A percentile compares a stretch with the other conserved stretches of the same genome.
These are phyloP conservation scores for Phengaris alcon DNA, from an alignment of 2,888 invertebrate species.

Conservation along the genomic window DNA sequence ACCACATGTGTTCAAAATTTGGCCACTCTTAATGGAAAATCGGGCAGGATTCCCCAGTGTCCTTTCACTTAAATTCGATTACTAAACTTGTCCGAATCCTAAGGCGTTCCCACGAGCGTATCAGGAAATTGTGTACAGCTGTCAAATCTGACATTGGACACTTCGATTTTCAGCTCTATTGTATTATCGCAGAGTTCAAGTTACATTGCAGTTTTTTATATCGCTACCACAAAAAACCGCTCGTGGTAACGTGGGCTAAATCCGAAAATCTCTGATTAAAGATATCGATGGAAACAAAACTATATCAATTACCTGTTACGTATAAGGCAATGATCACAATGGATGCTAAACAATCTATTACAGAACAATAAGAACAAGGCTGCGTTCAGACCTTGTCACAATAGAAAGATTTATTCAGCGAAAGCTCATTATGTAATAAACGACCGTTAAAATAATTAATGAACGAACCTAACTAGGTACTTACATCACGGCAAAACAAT, in stretches of 20 bases:
- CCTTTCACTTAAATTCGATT: not conserved
- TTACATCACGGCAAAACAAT: constrained; percentile 55
- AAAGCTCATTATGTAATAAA: constrained; percentile 70
- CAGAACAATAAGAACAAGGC: constrained; percentile 53
- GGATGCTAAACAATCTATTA: constrained; percentile 40
- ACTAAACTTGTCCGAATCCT: not conserved
- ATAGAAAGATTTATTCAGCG: constrained; percentile 68
- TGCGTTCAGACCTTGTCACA: constrained; percentile 63
- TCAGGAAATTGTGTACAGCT: no score
- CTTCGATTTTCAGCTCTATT: no score
- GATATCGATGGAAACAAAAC: constrained; percentile 29
- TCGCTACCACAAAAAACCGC: no score
- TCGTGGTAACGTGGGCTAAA: not conserved
- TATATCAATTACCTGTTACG: constrained; percentile 38
- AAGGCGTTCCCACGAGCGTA: no score
- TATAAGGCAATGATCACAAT: constrained; percentile 38
- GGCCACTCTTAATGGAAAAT: no score
- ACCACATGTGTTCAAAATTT: no score
- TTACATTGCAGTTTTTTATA: no score
- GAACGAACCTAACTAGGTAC: constrained; percentile 62
- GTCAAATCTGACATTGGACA: no score
- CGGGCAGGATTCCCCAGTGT: no score
- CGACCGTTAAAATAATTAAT: constrained; percentile 74
- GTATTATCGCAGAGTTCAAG: no score
- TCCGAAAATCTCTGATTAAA: constrained; percentile 19